Evolutionary conservation across 2,113 vertebrate genomes (phyloP).

Genomic region (Sapayoa aenigma): DNA sequence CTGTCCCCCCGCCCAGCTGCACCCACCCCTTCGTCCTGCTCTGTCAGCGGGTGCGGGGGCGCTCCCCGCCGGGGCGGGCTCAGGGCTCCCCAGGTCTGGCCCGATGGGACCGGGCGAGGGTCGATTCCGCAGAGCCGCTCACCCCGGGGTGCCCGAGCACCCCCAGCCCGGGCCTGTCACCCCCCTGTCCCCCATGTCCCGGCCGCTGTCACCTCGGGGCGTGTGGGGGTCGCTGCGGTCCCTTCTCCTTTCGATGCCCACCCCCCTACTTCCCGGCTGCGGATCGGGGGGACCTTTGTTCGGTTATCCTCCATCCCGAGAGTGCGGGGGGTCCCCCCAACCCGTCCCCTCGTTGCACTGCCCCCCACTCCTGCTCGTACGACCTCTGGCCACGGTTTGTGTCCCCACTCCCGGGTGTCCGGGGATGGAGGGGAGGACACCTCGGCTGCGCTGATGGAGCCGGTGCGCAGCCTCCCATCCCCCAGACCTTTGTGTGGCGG

Average conservation of each 20-base stretch:
- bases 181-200: no score
- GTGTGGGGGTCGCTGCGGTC: neutral
- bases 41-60: neutral
- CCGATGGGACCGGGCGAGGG: neutral
- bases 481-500: slow-evolving; percentile 22
- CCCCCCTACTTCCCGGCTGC: neutral
- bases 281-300: neutral
- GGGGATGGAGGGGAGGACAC: neutral
- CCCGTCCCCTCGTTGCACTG: neutral
- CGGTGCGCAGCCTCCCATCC: neutral
- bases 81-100: neutral
- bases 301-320: neutral
- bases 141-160: neutral
- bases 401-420: neutral
- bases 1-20: neutral
- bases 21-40: neutral
- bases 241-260: neutral
- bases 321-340: neutral
- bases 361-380: neutral
- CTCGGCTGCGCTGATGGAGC: neutral
- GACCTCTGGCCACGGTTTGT: neutral
- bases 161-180: neutral
- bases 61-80: no score
- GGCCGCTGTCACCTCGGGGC: neutral
- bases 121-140: neutral